Base-by-base conservation (phyloP, 2,797 vertebrate species). In the Ptychadena robeensis region DNA sequence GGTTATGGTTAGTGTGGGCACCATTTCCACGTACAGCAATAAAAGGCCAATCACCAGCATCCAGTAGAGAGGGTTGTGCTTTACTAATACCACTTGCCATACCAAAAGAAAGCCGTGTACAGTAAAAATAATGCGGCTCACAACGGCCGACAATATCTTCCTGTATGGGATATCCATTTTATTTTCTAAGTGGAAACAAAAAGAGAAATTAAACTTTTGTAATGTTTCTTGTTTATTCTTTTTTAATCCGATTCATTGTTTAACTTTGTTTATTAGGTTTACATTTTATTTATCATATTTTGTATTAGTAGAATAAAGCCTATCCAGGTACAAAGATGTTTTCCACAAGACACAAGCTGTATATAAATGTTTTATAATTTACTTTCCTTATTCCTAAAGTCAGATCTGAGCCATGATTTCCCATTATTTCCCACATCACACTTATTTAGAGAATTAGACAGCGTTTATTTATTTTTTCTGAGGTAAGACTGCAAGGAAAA, bases 71-170 rank as follows among this genome's bases (percentile, higher is more conserved):
- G 91, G 87, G 73, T 94, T 90, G 4, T 59, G 88, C 81, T 89
- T 94, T 8, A 93, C 75, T 0, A 66, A 85, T 85, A 94, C 93
- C 80, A 94, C 92, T 0, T 88, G 86, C 92, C 92, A 93, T 79
- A 94, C 93, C 0, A 91, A 92, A 86, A 94, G 88, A 59, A 89
- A 77, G 0, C 93, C 94, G 6, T 95, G 94, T 38, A 89, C 86
- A 0, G 86, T 88, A n/a, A 94, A 94, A 86, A 95, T 88, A 81
- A 92, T 85, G 78, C 93, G 93, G 70, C 94, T 95, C 78, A 94
- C 82, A 79, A 91, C 48, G 64, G 93, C 93, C 88, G 91, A 71
- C 81, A 93, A 74, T 72, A 92, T 28, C 75, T 92, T 89, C 81
- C 92, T 71, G 64, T 89, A 86, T 28, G 14, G 44, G 27, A 73